These are phyloP conservation scores for Pseudopleuronectes americanus DNA, from an alignment of 2,797 vertebrate species.

Conservation along the genomic window DNA sequence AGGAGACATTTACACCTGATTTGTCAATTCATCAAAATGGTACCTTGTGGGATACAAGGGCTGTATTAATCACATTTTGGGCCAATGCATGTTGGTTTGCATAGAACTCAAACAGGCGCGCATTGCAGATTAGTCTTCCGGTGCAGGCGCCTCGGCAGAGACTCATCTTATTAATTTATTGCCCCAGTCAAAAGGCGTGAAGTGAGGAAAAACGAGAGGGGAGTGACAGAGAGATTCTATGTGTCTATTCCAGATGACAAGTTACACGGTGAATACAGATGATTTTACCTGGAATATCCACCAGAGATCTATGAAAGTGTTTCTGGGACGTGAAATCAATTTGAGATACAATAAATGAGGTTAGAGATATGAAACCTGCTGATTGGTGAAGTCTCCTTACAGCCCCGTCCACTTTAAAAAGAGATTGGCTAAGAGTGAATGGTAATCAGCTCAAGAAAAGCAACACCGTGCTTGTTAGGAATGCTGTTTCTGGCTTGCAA, in stretches of 20 bases:
- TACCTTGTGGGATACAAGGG: slow-evolving; percentile 65
- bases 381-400: slow-evolving; percentile 44
- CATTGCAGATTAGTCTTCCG: slow-evolving; percentile 70
- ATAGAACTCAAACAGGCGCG: slow-evolving; percentile 69
- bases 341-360: slow-evolving; percentile 43
- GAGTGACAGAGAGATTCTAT: slow-evolving; percentile 2
- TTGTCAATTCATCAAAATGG: slow-evolving; percentile 81
- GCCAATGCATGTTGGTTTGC: slow-evolving; percentile 69
- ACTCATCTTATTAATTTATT: slow-evolving; percentile 63
- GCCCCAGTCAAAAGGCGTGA: slow-evolving; percentile 52
- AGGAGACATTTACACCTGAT: slow-evolving; percentile 75
- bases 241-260: slow-evolving; percentile 45
- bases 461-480: slow-evolving; percentile 19
- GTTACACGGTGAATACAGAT: slow-evolving; percentile 49
- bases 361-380: slow-evolving; percentile 48
- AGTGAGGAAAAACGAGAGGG: slow-evolving; percentile 29
- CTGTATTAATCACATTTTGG: slow-evolving; percentile 79
- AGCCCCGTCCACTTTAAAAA: slow-evolving; percentile 8
- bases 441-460: slow-evolving; percentile 42
- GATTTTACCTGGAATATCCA: slow-evolving; percentile 49
- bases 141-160: slow-evolving; percentile 60
- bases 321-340: slow-evolving; percentile 40
- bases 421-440: slow-evolving; percentile 22
- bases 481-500: slow-evolving; percentile 22
- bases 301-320: slow-evolving; percentile 29